phyloP scores from a whole-genome alignment of 2,797 vertebrate genomes.

The Sebastes taczanowskii region DNA sequence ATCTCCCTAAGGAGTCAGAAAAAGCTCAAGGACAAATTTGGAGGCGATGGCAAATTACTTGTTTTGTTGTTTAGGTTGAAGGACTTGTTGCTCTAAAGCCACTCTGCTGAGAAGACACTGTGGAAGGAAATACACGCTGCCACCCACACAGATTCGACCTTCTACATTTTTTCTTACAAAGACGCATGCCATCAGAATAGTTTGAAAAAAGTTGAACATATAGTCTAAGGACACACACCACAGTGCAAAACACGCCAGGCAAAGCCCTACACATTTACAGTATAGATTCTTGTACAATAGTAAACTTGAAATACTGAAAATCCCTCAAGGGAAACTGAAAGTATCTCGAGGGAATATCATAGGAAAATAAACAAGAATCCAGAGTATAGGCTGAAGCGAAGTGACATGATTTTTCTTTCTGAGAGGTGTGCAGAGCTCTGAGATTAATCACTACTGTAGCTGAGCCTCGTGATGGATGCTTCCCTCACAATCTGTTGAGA shows the following conservation, averaged over 20 bases:
- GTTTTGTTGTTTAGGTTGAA: not conserved
- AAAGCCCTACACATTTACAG: not conserved
- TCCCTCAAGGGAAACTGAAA: no score
- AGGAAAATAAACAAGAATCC: not conserved
- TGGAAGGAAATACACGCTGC: rapidly evolving
- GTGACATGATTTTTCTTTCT: not conserved
- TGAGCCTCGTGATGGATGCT: slow-evolving; percentile 47
- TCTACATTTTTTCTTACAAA: not conserved
- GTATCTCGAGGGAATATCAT: not conserved
- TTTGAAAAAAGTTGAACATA: not conserved
- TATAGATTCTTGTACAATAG: not conserved
- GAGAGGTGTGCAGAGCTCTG: slow-evolving; percentile 12
- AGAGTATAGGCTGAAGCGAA: not conserved
- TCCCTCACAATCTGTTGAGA: slow-evolving; percentile 41
- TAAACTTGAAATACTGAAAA: not conserved
- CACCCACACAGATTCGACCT: not conserved
- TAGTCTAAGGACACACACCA: not conserved
- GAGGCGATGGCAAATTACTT: not conserved
- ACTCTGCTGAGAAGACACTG: not conserved
- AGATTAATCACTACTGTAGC: slow-evolving; percentile 29
- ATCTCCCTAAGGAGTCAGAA: not conserved
- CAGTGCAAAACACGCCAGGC: not conserved
- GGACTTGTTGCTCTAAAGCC: not conserved
- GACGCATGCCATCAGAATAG: not conserved
- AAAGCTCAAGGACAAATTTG: no score